Percentiles rank a stretch among this genome's conserved stretches.
Evolutionary conservation across 2,113 vertebrate genomes (phyloP).

Genomic region (Hydropotes inermis): DNA sequence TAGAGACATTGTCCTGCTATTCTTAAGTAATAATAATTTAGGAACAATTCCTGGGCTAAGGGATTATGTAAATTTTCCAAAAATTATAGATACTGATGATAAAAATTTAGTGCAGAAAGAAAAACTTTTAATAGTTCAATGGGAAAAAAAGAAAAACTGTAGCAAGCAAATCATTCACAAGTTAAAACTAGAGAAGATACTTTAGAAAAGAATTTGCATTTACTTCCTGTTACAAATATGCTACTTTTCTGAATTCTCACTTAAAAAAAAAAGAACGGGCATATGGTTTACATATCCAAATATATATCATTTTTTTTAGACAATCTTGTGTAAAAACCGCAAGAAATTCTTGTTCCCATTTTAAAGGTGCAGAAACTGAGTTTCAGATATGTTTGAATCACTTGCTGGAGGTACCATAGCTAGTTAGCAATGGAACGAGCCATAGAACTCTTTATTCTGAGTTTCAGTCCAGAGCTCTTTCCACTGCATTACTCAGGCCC

Average conservation of each 20-base stretch:
- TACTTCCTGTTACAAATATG: neutral
- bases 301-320: neutral
- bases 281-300: neutral
- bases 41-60: neutral
- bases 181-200: neutral
- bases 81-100: neutral
- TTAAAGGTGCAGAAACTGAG: neutral
- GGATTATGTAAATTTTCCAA: neutral
- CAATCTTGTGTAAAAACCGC: neutral
- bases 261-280: neutral
- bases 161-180: neutral
- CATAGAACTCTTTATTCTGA: neutral
- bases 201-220: neutral
- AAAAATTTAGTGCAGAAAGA: neutral
- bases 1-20: neutral
- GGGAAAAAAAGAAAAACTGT: neutral
- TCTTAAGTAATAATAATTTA: constrained; percentile 18
- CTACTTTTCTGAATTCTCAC: neutral
- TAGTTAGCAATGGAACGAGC: neutral
- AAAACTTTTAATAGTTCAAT: neutral
- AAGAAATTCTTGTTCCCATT: neutral
- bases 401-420: neutral
- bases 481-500: neutral
- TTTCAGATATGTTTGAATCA: neutral
- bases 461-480: neutral